phyloP scores from a whole-genome alignment of 2,888 invertebrate genomes.

The Drepanosiphum platanoidis region DNA sequence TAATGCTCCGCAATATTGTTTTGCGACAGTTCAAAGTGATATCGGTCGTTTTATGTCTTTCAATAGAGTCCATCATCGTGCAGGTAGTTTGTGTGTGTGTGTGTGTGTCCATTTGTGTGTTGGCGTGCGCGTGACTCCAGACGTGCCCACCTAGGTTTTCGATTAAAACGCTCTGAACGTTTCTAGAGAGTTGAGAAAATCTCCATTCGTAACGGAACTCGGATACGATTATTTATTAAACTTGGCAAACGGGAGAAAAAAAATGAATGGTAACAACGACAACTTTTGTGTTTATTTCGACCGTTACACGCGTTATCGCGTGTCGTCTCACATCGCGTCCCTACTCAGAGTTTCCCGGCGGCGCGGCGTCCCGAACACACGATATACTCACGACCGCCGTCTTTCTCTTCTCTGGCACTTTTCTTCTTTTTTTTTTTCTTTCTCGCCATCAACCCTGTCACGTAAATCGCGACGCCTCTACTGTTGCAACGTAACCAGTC shows the following conservation, averaged over 20 bases:
- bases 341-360: neutral
- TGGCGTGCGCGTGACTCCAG: neutral
- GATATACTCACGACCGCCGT: neutral
- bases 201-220: too few species aligned
- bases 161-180: neutral
- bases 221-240: too few species aligned
- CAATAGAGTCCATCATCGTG: neutral
- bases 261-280: neutral
- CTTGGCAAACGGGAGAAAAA: neutral
- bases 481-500: neutral
- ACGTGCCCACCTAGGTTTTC: too few species aligned
- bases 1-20: neutral
- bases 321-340: neutral
- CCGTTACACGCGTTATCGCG: too few species aligned
- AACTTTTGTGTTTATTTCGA: neutral
- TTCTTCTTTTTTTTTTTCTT: neutral
- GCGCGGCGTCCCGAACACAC: neutral
- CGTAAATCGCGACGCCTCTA: too few species aligned
- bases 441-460: neutral
- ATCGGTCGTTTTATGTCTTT: neutral
- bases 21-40: slow-evolving; percentile 53
- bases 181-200: too few species aligned
- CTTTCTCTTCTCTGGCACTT: neutral
- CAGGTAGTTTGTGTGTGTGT: neutral
- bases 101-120: neutral